Conservation (phyloP, 2,888 invertebrate genomes). For the Rhopalosiphum nymphaeae region DNA sequence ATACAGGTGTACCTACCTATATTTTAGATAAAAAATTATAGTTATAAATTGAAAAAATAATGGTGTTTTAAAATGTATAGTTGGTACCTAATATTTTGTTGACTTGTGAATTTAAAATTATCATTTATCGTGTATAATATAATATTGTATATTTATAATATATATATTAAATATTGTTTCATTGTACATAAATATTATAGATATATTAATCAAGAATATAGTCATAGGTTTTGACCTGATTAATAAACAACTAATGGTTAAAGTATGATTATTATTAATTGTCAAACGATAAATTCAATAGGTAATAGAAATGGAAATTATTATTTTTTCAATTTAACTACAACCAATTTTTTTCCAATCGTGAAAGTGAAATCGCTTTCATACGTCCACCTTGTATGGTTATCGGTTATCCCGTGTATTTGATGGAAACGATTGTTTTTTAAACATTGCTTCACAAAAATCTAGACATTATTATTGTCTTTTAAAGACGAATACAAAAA, state of each 20-base stretch:
- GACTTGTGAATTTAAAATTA: neutral
- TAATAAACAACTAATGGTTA: neutral
- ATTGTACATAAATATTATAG: neutral
- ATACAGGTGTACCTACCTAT: neutral
- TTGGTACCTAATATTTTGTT: neutral
- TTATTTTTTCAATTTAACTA: neutral
- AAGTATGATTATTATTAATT: neutral
- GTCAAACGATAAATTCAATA: neutral
- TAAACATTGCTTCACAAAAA: neutral
- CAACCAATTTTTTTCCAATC: neutral
- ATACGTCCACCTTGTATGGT: neutral
- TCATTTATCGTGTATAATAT: neutral
- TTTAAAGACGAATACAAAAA: neutral
- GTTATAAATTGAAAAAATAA: neutral
- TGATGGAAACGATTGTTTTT: neutral
- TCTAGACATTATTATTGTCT: neutral
- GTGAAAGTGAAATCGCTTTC: neutral
- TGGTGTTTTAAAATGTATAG: neutral
- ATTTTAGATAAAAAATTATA: neutral
- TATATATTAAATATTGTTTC: neutral
- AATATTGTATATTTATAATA: neutral
- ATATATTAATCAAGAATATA: neutral
- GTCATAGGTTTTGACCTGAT: neutral
- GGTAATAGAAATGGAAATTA: neutral
- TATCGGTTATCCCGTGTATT: neutral